Evolutionary conservation across 2,797 vertebrate species (phyloP), one percentile per base, ranked within the genome.

Genomic region (Xiphophorus birchmanni): DNA sequence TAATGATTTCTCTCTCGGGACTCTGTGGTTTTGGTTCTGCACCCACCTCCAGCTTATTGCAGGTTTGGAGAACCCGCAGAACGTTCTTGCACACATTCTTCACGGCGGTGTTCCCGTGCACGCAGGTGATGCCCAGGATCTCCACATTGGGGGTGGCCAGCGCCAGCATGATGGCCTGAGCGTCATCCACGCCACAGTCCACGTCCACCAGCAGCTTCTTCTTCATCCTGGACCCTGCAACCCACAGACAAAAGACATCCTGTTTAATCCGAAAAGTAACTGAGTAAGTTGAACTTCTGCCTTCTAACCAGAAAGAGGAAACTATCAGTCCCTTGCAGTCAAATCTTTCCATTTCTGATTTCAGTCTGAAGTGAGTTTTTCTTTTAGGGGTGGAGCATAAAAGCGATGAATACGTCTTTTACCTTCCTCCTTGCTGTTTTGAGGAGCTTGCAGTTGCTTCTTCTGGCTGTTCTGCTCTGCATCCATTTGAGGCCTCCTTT

Each of bases 31-130:
- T 26, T 23, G 29, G 23, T 40, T 29, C 21, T 44, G 37, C 8
- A 37, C 75, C 45, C 45, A 96, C 96, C 93, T 96, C 92, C 0
- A 93, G 89, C 76, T 58, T 91, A 0, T 87, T 60, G 77, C 96
- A 96, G 37, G 77, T 88, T 45, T 95, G 88, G 48, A 97, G 91
- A 26, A 96, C 91, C 0, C 96, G 93, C 69, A 96, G 91, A 2
- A 87, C 80, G 78, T 97, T 97, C 83, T 88, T 95, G 78, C 95
- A 96, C 80, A 96, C 95, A 0, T 96, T 96, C 35, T 96, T 95
- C 77, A 96, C 77, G 0, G 74, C 23, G 29, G 95, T 95, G 92
- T 97, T 97, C 47, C 96, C 96, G 0, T 94, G 89, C 75, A 95
- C 94, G 21, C 96, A 96, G 37, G 95, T 96, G 88, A 97, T 80